Base-by-base conservation (phyloP, 2,113 vertebrate species). In the Aythya baeri region DNA sequence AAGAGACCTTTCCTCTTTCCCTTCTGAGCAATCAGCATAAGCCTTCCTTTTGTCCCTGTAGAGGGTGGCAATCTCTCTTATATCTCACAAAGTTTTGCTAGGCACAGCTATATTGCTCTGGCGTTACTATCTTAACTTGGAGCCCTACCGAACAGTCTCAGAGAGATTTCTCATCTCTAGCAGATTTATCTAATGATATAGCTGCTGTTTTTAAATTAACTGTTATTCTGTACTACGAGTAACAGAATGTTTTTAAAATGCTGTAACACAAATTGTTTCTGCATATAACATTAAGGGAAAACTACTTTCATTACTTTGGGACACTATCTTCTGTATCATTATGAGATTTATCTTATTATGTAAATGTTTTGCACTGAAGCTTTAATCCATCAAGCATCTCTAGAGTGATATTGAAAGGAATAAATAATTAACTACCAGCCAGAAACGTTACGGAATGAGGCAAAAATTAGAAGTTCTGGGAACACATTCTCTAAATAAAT, bases 321-420 rank as follows among this genome's bases (percentile, higher is more conserved):
- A 82, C 49, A 41, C 43, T 46, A 91, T 26, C 41, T 71, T 57
- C 34, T 73, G 9, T 41, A 88, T 49, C 73, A 83, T 96, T 86
- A 88, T 38, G 44, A 78, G 83, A 90, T 66, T 90, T 72, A 79
- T 43, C 49, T 90, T 93, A 84, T 46, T 90, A 93, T 41, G 86
- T 41, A 91, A 93, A 93, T 78, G 59, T 17, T 95, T 78, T 84
- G 13, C 70, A 76, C 36, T 79, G 70, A 79, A 93, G 62, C 52
- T 81, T 32, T 90, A 92, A 90, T 92, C 34, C 50, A 73, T 31
- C 75, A 79, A 88, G 50, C 38, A 70, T 76, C 83, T 94, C 92
- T 20, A 62, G 58, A 82, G 73, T 72, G 77, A 65, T 81, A 65
- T n/a, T 34, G 73, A 75, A 83, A 82, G 49, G 29, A 88, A 84